Percentiles rank a stretch among this genome's conserved stretches.
Evolutionary conservation across 2,797 vertebrate species (phyloP).

Genomic region (Setipinna tenuifilis): DNA sequence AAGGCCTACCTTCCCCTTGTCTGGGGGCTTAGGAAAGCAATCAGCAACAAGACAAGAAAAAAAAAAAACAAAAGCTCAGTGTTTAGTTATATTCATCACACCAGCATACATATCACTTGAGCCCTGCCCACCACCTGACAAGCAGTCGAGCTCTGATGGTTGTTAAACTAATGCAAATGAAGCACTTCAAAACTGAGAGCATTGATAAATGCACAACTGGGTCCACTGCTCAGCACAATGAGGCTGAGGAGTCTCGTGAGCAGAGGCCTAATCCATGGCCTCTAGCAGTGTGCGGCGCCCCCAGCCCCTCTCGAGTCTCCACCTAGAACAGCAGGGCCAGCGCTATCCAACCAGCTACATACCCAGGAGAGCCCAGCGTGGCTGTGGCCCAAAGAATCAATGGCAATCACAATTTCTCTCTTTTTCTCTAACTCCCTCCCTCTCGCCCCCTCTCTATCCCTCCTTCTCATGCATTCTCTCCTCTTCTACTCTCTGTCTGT

Average conservation of each 20-base stretch:
- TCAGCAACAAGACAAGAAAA: neutral
- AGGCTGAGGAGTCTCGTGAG: neutral
- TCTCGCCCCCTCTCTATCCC: neutral
- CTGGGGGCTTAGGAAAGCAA: neutral
- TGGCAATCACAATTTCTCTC: constrained; percentile 28
- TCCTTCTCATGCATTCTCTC: too few relatives aligned
- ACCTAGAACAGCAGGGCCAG: constrained; percentile 30
- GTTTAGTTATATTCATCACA: neutral
- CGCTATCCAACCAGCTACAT: constrained; percentile 24
- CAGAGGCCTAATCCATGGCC: constrained; percentile 2
- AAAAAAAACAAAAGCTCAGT: neutral
- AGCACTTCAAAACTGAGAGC: neutral
- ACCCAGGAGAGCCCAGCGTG: constrained; percentile 28
- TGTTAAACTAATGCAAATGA: neutral
- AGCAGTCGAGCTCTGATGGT: neutral
- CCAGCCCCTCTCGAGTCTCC: neutral
- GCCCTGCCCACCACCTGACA: neutral
- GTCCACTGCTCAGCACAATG: neutral
- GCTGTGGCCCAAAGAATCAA: constrained; percentile 37
- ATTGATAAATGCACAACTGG: neutral
- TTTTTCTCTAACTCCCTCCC: constrained; percentile 5
- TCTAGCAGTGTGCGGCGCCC: neutral
- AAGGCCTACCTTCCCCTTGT: neutral
- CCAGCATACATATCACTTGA: neutral
- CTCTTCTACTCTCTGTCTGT: neutral